Evolutionary conservation across 92 coral and sea anemone species (phyloP), one percentile per base, ranked within the genome.

Genomic region (Micromussa lordhowensis): DNA sequence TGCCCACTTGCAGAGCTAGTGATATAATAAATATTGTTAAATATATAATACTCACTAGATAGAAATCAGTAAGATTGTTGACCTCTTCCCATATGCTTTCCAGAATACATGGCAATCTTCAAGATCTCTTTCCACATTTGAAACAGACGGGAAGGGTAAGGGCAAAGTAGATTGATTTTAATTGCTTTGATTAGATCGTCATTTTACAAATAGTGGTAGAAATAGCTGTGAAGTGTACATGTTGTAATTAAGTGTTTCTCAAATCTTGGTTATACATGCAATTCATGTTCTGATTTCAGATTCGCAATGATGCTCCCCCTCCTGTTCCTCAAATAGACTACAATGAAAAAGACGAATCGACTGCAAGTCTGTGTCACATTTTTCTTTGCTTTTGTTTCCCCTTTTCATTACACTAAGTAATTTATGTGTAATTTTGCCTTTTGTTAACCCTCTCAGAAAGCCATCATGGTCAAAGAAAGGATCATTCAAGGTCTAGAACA

Each of bases 311-410:
- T 83, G 49, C 3, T 9, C 87, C 87, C 31, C 87, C 87, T 51
- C 69, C 87, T 22, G 69, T 55, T 30, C 87, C 87, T 53, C 87
- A 5, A 22, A 80, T 69, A 83, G 87, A 83, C 80, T 83, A 83
- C n/a, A n/a, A n/a, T 51, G 66, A 53, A 26, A 24, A 18, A 22
- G 48, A 66, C 75, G 85, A 40, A 13, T 0, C 1, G 35, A 81
- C 40, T 19, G 29, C 76, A 82, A 77, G 87, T 72, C 5, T 48
- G 59, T 30, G 26, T 57, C 5, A 1, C 19, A 5, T 32, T 72
- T 72, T 72, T 72, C 24, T 32, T 19, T 31, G 24, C 5, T 30
- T 72, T 70, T 11, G 26, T 3, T 22, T n/a, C 17, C 2, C 44
- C 19, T 18, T 72, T 15, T 31, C 21, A 14, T 38, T 13, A 75